These are phyloP conservation scores for Pseudomyrmex sp. DNA, from an alignment of 1,140 invertebrate genomes.

Conservation along the genomic window DNA sequence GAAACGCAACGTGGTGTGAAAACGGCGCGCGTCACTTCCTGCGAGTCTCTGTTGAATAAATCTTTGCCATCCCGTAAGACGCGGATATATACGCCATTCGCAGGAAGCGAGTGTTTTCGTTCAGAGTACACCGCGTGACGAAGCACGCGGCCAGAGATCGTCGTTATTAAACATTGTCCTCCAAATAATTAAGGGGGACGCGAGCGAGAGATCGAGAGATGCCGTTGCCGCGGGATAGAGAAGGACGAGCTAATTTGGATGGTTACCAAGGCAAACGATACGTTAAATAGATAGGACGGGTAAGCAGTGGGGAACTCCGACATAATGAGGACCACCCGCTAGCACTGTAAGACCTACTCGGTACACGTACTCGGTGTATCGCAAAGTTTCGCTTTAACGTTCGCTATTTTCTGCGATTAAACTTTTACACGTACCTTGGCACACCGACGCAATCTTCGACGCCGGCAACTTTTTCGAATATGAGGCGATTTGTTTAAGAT, in stretches of 20 bases:
- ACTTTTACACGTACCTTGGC: background rate
- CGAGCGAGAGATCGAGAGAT: slow-evolving; percentile 65
- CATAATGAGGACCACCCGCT: slow-evolving; percentile 86
- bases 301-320: slow-evolving; percentile 76
- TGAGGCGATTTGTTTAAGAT: background rate
- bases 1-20: too few relatives aligned
- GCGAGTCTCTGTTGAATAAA: background rate
- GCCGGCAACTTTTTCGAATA: background rate
- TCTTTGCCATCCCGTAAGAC: background rate
- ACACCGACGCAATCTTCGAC: background rate
- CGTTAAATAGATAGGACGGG: slow-evolving; percentile 85
- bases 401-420: slow-evolving; percentile 3
- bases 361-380: slow-evolving; percentile 77
- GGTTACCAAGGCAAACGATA: slow-evolving; percentile 85
- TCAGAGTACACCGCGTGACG: slow-evolving; percentile 49
- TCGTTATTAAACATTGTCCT: slow-evolving; percentile 80
- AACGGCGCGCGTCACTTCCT: background rate
- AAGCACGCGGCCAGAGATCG: background rate
- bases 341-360: slow-evolving; percentile 76
- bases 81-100: background rate
- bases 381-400: slow-evolving; percentile 55
- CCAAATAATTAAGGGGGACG: slow-evolving; percentile 79
- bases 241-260: slow-evolving; percentile 84
- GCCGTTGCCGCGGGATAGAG: slow-evolving; percentile 57
- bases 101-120: slow-evolving; percentile 68